A percentile compares a stretch with the other conserved stretches of the same genome.
Evolutionary conservation across 2,113 vertebrate genomes (phyloP).

Genomic region (Rhodinocichla rosea): DNA sequence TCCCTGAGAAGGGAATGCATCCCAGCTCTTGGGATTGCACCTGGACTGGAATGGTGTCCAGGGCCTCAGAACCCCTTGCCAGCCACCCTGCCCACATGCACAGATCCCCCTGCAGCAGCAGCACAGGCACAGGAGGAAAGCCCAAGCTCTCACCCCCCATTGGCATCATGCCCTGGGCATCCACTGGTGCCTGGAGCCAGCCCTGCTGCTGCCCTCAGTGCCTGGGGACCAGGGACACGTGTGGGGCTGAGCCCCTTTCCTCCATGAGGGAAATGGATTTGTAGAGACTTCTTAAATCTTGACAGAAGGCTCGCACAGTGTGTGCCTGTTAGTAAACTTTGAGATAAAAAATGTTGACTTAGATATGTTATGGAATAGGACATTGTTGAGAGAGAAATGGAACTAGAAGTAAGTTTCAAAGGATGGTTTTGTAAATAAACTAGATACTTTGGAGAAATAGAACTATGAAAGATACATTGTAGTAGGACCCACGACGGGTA

Average conservation of each 20-base stretch:
- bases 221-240: rapidly evolving
- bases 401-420: background rate
- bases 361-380: background rate
- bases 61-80: background rate
- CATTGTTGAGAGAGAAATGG: background rate
- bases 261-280: background rate
- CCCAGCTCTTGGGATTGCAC: background rate
- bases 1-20: background rate
- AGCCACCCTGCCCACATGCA: background rate
- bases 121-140: background rate
- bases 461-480: background rate
- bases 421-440: background rate
- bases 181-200: background rate
- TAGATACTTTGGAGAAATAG: background rate
- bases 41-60: background rate
- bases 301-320: background rate
- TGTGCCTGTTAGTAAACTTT: background rate
- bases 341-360: background rate
- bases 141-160: background rate
- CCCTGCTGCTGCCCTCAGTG: background rate
- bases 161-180: background rate
- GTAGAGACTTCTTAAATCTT: background rate
- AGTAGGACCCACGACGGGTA: background rate
- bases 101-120: background rate
- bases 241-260: background rate